phyloP scores from a whole-genome alignment of 2,113 vertebrate genomes.

The Istiophorus platypterus region DNA sequence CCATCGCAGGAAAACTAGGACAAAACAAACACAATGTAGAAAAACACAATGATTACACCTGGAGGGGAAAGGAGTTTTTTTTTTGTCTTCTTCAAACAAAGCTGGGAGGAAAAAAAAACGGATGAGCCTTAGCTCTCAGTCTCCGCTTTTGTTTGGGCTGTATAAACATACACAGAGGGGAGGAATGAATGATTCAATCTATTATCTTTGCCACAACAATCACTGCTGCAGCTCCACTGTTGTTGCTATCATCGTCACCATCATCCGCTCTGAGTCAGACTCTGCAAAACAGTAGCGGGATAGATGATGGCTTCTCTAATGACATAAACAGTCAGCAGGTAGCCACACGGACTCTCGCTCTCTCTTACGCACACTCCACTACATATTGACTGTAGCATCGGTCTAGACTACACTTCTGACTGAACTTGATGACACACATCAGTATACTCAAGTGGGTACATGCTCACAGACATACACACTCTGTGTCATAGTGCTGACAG shows the following conservation, averaged over 20 bases:
- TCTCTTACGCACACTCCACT: background rate
- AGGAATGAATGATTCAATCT: conserved; percentile 61
- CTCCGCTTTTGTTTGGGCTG: conserved; percentile 56
- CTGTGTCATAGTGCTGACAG: conserved; percentile 21
- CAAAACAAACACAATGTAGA: conserved; percentile 30
- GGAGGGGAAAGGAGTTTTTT: conserved; percentile 8
- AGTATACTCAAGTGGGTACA: conserved; percentile 32
- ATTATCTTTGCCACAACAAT: conserved; percentile 54
- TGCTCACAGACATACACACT: background rate
- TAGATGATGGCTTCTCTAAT: conserved; percentile 66
- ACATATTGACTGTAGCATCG: conserved; percentile 10
- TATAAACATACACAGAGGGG: conserved; percentile 47
- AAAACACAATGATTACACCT: conserved; percentile 36
- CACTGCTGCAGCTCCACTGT: conserved; percentile 27
- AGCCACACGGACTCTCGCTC: conserved; percentile 33
- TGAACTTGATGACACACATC: conserved; percentile 33
- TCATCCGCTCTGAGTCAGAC: conserved; percentile 61
- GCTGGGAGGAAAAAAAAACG: conserved; percentile 38
- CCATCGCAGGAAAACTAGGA: background rate
- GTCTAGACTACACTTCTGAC: conserved; percentile 51
- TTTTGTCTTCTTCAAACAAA: conserved; percentile 46
- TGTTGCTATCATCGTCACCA: conserved; percentile 46
- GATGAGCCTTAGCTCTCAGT: conserved; percentile 25
- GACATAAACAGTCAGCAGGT: conserved; percentile 60
- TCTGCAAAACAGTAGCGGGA: conserved; percentile 52